Percentiles rank a stretch among this genome's conserved stretches.
phyloP scores from a whole-genome alignment of 2,888 invertebrate genomes.

The Eilema griseolum region DNA sequence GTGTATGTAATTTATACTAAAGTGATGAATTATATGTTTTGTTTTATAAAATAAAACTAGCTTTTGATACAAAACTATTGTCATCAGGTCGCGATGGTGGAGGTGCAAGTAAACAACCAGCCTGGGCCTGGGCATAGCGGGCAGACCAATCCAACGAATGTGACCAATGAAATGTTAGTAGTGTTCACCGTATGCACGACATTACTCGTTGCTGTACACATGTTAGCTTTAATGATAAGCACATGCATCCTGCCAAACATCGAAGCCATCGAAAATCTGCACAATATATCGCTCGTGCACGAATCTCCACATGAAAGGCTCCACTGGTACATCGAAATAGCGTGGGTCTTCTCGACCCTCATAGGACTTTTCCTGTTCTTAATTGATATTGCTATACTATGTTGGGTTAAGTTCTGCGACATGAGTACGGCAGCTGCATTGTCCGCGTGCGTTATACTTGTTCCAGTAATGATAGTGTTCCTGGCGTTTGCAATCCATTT shows the following conservation, averaged over 20 bases:
- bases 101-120: conserved; percentile 93
- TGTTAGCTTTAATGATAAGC: conserved; percentile 99
- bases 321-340: conserved; percentile 98
- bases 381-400: conserved; percentile 97
- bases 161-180: conserved; percentile 94
- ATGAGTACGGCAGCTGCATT: conserved; percentile 93
- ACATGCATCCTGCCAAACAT: conserved; percentile 99
- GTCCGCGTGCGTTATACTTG: conserved; percentile 95
- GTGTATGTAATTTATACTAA: too few species aligned
- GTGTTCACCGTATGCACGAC: conserved; percentile 98
- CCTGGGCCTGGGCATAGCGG: conserved; percentile 60
- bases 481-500: conserved; percentile 98
- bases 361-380: conserved; percentile 97
- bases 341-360: conserved; percentile 99
- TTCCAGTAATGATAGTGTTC: conserved; percentile 97
- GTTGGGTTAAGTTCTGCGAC: conserved; percentile 98
- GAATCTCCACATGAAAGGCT: conserved; percentile 96
- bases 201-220: conserved; percentile 97
- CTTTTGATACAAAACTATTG: background rate
- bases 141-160: conserved; percentile 78
- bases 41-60: background rate
- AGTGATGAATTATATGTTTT: too few species aligned
- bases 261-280: conserved; percentile 97
- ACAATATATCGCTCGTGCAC: conserved; percentile 94
- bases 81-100: conserved; percentile 93